These are phyloP conservation scores for Sussaba pulchella DNA, from an alignment of 2,888 invertebrate genomes.

Conservation along the genomic window DNA sequence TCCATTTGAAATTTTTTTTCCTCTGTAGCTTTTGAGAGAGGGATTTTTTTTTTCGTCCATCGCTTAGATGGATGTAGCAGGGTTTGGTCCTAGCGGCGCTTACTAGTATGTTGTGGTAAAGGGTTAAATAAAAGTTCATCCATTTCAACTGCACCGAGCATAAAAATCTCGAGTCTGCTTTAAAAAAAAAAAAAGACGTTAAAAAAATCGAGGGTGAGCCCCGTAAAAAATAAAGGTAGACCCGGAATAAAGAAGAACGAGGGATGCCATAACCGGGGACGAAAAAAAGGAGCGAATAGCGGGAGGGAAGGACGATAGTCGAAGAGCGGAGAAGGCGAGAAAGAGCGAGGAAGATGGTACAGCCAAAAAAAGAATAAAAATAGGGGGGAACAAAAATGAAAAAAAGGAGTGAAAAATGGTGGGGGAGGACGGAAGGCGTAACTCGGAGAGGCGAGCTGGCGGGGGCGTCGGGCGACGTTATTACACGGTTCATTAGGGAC, in stretches of 20 bases:
- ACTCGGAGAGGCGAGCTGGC: constrained; percentile 42
- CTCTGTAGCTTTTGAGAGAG: background rate
- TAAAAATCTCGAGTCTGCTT: background rate
- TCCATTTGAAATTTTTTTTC: constrained; percentile 4
- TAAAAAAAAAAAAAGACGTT: background rate
- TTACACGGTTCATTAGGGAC: constrained; percentile 82
- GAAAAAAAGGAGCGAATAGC: constrained; percentile 39
- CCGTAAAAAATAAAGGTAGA: background rate
- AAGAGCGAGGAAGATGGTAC: background rate
- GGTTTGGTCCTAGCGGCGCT: background rate
- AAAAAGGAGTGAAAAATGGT: constrained; percentile 23
- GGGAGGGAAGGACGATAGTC: constrained; percentile 47
- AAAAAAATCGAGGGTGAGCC: background rate
- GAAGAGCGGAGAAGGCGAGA: constrained; percentile 22
- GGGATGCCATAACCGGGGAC: constrained; percentile 19
- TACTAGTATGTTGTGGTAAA: background rate
- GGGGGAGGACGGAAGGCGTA: constrained; percentile 57
- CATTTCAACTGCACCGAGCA: background rate
- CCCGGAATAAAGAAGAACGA: constrained; percentile 19
- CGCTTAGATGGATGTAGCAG: no score
- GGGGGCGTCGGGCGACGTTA: constrained; percentile 77
- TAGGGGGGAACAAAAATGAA: background rate
- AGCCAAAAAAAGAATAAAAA: constrained; percentile 1
- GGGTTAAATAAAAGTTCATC: background rate
- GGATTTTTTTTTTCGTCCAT: background rate